These are phyloP conservation scores for Carassius gibelio DNA, from an alignment of 2,113 vertebrate species.

Conservation along the genomic window DNA sequence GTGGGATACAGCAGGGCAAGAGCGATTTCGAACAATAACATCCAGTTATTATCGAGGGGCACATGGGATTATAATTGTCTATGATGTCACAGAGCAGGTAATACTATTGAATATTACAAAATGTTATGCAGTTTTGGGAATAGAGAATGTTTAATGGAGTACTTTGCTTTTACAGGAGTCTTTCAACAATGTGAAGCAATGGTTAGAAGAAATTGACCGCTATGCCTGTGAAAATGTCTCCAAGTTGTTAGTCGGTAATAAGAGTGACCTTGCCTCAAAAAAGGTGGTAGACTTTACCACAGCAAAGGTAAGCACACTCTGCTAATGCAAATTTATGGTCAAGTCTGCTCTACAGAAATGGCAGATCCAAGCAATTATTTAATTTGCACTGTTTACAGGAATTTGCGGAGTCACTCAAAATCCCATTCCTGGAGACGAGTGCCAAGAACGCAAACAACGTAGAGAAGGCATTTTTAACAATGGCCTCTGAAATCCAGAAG, in stretches of 20 bases:
- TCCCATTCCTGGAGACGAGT: slow-evolving; percentile 95
- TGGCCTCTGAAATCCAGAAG: slow-evolving; percentile 97
- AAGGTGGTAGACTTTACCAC: slow-evolving; percentile 96
- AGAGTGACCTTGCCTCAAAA: slow-evolving; percentile 90
- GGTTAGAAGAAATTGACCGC: slow-evolving; percentile 96
- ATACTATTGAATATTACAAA: background rate
- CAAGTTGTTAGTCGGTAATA: slow-evolving; percentile 97
- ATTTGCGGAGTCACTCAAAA: slow-evolving; percentile 90
- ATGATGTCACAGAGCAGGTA: slow-evolving; percentile 97
- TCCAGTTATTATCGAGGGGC: slow-evolving; percentile 99
- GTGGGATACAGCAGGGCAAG: slow-evolving; percentile 98
- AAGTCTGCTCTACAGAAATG: background rate
- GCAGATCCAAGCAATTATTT: background rate
- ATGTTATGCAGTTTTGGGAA: background rate
- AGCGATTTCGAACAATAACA: slow-evolving; percentile 96
- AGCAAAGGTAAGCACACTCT: slow-evolving; percentile 81
- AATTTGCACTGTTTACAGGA: slow-evolving; percentile 75
- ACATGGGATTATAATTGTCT: slow-evolving; percentile 97
- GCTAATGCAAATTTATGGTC: background rate
- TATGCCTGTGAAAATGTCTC: slow-evolving; percentile 97
- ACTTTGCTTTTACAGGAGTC: slow-evolving; percentile 80
- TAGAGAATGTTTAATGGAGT: background rate
- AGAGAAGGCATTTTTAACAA: slow-evolving; percentile 96
- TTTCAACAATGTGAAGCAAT: slow-evolving; percentile 96
- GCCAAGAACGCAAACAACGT: slow-evolving; percentile 94